Evolutionary conservation across 2,888 invertebrate genomes (phyloP).

Genomic region (Andrena flavipes): DNA sequence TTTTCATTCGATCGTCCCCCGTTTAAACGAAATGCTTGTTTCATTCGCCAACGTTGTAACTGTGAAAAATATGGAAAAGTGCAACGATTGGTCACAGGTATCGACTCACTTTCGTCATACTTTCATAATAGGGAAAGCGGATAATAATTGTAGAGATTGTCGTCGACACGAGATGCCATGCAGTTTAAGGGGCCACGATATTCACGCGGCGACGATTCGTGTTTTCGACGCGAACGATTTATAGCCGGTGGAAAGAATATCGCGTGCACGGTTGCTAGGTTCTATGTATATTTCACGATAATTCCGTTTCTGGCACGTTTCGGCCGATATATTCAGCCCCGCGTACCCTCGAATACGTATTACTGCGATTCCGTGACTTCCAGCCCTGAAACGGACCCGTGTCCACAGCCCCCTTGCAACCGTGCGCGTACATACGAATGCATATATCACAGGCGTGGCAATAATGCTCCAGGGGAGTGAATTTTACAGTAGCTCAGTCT

Average conservation of each 20-base stretch:
- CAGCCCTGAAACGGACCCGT: not conserved
- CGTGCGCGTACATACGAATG: not conserved
- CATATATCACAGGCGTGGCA: not conserved
- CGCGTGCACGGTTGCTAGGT: conserved; percentile 35
- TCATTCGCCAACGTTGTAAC: not conserved
- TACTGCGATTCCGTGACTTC: conserved; percentile 50
- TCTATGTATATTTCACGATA: conserved; percentile 43
- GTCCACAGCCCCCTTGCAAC: not conserved
- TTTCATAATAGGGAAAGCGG: no score
- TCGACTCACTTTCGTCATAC: no score
- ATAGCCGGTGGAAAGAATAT: conserved; percentile 33
- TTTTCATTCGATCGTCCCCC: not conserved
- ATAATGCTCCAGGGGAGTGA: not conserved
- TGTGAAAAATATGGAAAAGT: no score
- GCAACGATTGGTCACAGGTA: no score
- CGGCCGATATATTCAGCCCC: conserved; percentile 34
- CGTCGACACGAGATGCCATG: not conserved
- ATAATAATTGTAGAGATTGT: not conserved
- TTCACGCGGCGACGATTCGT: conserved; percentile 4
- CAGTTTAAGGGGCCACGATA: not conserved
- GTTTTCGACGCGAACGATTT: conserved; percentile 47
- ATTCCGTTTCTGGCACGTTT: conserved; percentile 50
- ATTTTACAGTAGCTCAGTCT: not conserved
- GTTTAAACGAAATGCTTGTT: not conserved
- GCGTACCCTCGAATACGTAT: conserved; percentile 32